Conservation (phyloP, 2,888 invertebrate species). For the Scaptomyza flava region DNA sequence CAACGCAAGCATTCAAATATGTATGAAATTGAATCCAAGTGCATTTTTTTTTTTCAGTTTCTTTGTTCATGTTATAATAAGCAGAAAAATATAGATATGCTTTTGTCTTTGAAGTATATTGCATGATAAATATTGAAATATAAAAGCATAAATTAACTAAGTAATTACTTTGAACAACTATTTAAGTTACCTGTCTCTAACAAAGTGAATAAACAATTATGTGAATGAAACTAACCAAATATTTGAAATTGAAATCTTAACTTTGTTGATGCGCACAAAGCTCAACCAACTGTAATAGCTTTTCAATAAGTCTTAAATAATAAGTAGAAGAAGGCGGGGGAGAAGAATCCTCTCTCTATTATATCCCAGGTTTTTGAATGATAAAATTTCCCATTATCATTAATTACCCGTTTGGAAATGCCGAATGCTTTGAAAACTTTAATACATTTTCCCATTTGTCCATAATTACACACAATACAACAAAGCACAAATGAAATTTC, state of each 20-base stretch:
- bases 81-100: not conserved
- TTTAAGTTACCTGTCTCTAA: not conserved
- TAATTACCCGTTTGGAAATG: slow-evolving; percentile 49
- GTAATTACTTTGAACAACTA: not conserved
- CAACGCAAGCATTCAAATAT: slow-evolving; percentile 14
- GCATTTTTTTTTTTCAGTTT: slow-evolving; percentile 1
- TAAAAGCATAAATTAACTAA: not conserved
- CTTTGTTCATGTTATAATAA: not conserved
- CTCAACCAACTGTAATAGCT: slow-evolving; percentile 32
- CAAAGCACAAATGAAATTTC: slow-evolving; percentile 30
- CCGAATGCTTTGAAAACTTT: slow-evolving; percentile 45
- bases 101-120: not conserved
- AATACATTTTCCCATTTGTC: slow-evolving; percentile 41
- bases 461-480: slow-evolving; percentile 67
- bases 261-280: slow-evolving; percentile 11
- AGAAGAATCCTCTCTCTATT: slow-evolving; percentile 16
- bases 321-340: not conserved
- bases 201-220: slow-evolving; percentile 5
- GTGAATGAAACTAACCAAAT: slow-evolving; percentile 13
- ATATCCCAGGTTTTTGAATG: slow-evolving; percentile 30
- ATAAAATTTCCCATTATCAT: slow-evolving; percentile 35
- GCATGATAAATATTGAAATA: not conserved
- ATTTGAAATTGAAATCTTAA: slow-evolving; percentile 6
- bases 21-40: slow-evolving; percentile 34
- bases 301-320: slow-evolving; percentile 25